Base-by-base conservation (phyloP, 2,113 vertebrate species). In the Oxyura jamaicensis region DNA sequence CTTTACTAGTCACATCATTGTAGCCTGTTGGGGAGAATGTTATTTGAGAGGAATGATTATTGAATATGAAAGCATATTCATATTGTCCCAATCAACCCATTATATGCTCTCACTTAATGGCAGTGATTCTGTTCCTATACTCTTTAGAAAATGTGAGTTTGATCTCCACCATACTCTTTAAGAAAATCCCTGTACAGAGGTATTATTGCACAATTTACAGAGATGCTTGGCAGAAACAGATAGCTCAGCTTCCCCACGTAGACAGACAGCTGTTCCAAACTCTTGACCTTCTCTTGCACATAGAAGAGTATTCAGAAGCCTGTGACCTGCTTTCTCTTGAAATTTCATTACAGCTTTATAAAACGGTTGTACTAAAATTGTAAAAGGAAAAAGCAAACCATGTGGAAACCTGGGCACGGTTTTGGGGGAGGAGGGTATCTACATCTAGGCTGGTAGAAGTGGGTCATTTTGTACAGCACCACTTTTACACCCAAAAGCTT, bases 281-380 rank as follows among this genome's bases (percentile, higher is more conserved):
- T 79, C 69, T 52, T 80, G 2, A 0, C 41, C 65, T 86, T 23
- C 42, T 84, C 33, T 68, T 81, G 39, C 1, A 72, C 53, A 56
- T 1, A 50, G 17, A 67, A 18, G 36, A 77, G 19, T 10, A 4
- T 31, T 93, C 72, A 36, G 39, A 79, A 68, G 31, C 35, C 76
- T 52, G 55, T 77, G 83, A 84, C 90, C 60, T 90, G 56, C 21
- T 93, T 96, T 88, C 55, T 74, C 35, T 75, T 65, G 42, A n/a
- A n/a, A 68, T 53, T 74, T 72, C 36, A 29, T 81, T 42, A 19
- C n/a, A 39, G 63, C 19, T 83, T 93, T 90, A 35, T 35, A 35
- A 36, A 83, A 86, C 46, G 8, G 25, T 18, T 71, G 42, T 48
- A 13, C 29, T 65, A 75, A 91, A 92, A 68, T 41, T 48, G 52